Evolutionary conservation across 2,888 invertebrate genomes (phyloP).

Genomic region (Noctua fimbriata): DNA sequence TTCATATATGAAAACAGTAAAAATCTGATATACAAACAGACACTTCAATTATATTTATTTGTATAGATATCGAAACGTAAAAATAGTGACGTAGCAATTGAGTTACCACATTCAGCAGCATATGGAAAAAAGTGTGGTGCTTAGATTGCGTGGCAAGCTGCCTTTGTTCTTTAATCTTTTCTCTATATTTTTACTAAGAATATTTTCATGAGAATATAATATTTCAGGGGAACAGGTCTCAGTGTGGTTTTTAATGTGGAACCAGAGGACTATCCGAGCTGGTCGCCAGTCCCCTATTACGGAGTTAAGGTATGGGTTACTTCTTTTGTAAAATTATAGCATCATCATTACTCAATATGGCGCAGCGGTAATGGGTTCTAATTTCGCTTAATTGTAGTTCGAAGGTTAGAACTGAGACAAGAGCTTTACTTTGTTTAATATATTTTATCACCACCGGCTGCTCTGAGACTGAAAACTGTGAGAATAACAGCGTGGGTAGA

Average conservation of each 20-base stretch:
- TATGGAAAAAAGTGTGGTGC: background rate
- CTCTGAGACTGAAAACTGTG: background rate
- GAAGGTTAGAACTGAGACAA: background rate
- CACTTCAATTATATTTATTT: no score
- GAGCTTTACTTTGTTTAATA: background rate
- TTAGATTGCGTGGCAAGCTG: background rate
- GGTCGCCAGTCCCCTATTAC: slow-evolving; percentile 69
- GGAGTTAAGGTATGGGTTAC: slow-evolving; percentile 80
- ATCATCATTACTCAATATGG: background rate
- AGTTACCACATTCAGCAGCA: no score
- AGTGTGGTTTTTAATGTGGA: slow-evolving; percentile 80
- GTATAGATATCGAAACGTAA: no score
- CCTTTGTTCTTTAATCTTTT: background rate
- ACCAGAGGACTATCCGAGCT: slow-evolving; percentile 79
- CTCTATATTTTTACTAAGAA: background rate
- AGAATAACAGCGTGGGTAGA: background rate
- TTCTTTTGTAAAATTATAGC: background rate
- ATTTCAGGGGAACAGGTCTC: slow-evolving; percentile 79
- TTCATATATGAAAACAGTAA: no score
- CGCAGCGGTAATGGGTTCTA: background rate
- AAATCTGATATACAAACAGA: no score
- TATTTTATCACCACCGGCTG: background rate
- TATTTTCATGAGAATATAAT: background rate
- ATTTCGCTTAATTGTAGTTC: background rate
- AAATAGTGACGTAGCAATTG: no score